Conservation (phyloP, 2,113 vertebrate species). For the Spermophilus dauricus region DNA sequence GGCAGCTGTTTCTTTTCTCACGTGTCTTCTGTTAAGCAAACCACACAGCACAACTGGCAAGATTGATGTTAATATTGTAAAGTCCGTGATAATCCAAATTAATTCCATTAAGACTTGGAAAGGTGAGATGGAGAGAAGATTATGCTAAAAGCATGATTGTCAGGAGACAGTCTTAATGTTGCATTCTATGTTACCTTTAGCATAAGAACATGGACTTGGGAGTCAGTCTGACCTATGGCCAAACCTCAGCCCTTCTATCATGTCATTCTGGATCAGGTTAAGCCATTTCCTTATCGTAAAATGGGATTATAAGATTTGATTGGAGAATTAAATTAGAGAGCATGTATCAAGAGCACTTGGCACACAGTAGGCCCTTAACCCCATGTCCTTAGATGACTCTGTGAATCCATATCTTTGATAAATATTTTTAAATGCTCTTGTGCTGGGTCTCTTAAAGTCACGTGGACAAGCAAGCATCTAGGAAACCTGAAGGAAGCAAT, state of each 20-base stretch:
- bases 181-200: not conserved
- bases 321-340: constrained; percentile 3
- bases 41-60: constrained; percentile 41
- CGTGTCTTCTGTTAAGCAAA: constrained; percentile 68
- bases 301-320: not conserved
- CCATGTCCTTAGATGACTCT: not conserved
- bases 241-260: constrained; percentile 11
- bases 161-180: not conserved
- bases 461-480: not conserved
- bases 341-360: not conserved
- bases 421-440: not conserved
- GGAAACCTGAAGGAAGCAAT: constrained; percentile 39
- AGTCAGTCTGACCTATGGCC: not conserved
- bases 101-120: constrained; percentile 27
- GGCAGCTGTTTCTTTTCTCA: constrained; percentile 72
- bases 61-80: constrained; percentile 63
- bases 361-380: not conserved
- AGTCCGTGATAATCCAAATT: constrained; percentile 58
- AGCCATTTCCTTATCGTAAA: not conserved
- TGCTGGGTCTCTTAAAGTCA: not conserved
- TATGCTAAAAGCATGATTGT: not conserved
- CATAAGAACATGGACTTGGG: not conserved
- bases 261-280: not conserved
- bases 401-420: not conserved
- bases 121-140: constrained; percentile 1